Evolutionary conservation across 2,113 vertebrate genomes (phyloP), one percentile per base, ranked within the genome.

Genomic region (Elephas maximus): DNA sequence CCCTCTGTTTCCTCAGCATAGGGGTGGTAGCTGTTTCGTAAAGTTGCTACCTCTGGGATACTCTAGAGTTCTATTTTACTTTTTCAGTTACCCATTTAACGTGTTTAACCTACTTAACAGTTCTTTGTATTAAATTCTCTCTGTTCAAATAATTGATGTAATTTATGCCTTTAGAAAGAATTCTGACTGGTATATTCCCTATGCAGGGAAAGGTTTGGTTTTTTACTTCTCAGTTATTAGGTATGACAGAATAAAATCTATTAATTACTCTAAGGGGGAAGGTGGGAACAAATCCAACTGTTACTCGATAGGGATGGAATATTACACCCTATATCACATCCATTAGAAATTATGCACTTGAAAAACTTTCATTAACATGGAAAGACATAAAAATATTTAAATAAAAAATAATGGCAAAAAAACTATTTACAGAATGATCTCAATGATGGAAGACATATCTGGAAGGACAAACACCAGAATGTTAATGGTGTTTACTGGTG

Each of bases 391-490:
- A 30, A 74, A 74, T 41, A 74, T 92, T 92, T 85, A 88, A 53
- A 6, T 65, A 8, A 85, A 88, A 82, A 95, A 91, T 28, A 82
- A 62, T 84, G 10, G 15, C 88, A 83, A 90, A 90, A 88, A 71
- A 67, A 67, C 7, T 8, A 33, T 60, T 88, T 76, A 71, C 3
- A 85, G 71, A 88, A 94, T 51, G 51, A 92, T 73, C 8, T 21
- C 5, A 77, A 26, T n/a, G 28, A 78, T 41, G 73, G 18, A 93
- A 90, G 48, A 77, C 71, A 85, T 81, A 71, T 5, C 63, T 63
- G 18, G 65, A 92, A 95, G 37, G 80, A 74, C 63, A 84, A 95
- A 89, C 48, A 63, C 5, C 74, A 89, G 77, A 94, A 87, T 57
- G 53, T 53, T 90, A 92, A 76, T 53, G 28, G 10, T 92, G 65